Evolutionary conservation across 37 sponge, comb jelly and placozoan species (phyloP), one percentile per base, ranked within the genome.

Genomic region (Mnemiopsis leidyi): DNA sequence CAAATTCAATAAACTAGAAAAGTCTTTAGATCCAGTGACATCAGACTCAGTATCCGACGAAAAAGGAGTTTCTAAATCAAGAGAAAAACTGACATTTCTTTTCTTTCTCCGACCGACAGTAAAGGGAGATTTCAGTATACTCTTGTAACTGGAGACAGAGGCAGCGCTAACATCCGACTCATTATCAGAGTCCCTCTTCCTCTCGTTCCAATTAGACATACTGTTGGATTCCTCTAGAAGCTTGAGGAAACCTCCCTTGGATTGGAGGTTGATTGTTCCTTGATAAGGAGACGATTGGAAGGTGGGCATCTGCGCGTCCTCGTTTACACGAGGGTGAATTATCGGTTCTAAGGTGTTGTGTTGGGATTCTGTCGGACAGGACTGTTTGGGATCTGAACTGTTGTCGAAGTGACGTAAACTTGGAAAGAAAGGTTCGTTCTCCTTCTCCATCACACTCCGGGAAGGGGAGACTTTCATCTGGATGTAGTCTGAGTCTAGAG

Each of bases 81-180:
- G 48, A 39, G 90, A 85, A 37, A 85, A 85, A 21, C 90, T 85
- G 29, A 85, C 90, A 38, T 29, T 85, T 20, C 40, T 38, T 5
- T 39, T 21, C 23, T 40, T 39, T 38, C 61, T 38, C 40, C 48
- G 1, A 0, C 79, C 20, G 3, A 5, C 0, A 3, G 23, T 38
- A 61, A 32, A 85, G 61, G 90, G 90, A 32, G 90, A 85, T 38
- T 85, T 85, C 25, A 85, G 90, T 1, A 85, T 85, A 21, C 90
- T 40, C 48, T 33, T 38, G 61, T 39, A 33, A 85, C 36, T n/a
- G 3, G 90, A 39, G 5, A 35, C 35, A 1, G 90, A 85, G 2
- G 48, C 33, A 1, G 61, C 61, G n/a, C 90, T 85, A 28, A 85
- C 35, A 39, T 85, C 90, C 48, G 90, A 85, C 30, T 40, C 90